These are phyloP conservation scores for Selenia dentaria DNA, from an alignment of 2,888 invertebrate genomes.

Conservation along the genomic window DNA sequence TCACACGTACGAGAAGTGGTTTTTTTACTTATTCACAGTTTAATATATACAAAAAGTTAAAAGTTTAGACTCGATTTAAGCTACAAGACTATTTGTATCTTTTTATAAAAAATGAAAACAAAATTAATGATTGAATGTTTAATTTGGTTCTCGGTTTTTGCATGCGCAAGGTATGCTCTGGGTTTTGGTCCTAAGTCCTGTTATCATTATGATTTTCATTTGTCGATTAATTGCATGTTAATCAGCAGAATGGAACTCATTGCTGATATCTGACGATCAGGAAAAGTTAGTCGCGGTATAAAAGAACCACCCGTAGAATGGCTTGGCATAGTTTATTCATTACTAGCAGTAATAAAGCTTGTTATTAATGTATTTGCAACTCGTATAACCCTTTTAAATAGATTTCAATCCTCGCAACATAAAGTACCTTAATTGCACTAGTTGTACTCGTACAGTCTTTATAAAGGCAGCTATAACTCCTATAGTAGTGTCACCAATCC, in stretches of 20 bases:
- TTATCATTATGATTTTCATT: slow-evolving; percentile 19
- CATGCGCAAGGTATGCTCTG: not conserved
- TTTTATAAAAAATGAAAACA: too few species aligned
- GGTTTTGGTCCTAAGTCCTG: slow-evolving; percentile 1
- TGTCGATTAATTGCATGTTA: slow-evolving; percentile 18
- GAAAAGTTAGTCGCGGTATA: slow-evolving; percentile 1
- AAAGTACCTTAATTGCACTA: slow-evolving; percentile 22
- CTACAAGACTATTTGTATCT: too few species aligned
- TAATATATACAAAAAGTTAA: too few species aligned
- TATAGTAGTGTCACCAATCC: not conserved
- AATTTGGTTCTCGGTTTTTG: not conserved
- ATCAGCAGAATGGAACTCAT: slow-evolving; percentile 19
- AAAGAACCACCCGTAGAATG: slow-evolving; percentile 14
- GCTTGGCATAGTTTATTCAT: slow-evolving; percentile 26
- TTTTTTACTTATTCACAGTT: too few species aligned
- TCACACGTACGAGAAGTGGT: too few species aligned
- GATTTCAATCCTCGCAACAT: slow-evolving; percentile 13
- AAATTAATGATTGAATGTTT: not conserved
- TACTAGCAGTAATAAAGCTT: slow-evolving; percentile 18
- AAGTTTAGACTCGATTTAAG: too few species aligned
- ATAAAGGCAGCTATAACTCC: not conserved
- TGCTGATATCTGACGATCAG: not conserved
- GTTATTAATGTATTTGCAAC: slow-evolving; percentile 24
- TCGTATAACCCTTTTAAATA: slow-evolving; percentile 17
- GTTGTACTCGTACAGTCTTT: slow-evolving; percentile 7